Evolutionary conservation across 2,888 invertebrate species (phyloP), one percentile per base, ranked within the genome.

Genomic region (Julus scanicus): DNA sequence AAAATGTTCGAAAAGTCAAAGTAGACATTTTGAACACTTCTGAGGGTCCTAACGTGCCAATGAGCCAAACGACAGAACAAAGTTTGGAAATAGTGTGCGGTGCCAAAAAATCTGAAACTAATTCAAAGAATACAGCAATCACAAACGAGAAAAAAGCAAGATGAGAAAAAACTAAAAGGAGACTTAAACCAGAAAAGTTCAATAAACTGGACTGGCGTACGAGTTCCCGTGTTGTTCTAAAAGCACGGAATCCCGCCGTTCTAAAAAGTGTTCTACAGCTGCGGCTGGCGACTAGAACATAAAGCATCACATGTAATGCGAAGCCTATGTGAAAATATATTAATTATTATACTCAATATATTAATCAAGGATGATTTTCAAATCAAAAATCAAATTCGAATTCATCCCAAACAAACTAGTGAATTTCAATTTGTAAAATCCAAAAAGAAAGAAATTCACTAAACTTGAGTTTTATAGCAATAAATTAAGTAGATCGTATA

Each of bases 121-220:
- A 80, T 80, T 37, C 80, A 80, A 80, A 80, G 80, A 80, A 80
- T 80, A 80, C 80, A 80, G 37, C 29, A 80, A 80, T 80, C 37
- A 80, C 80, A 80, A 80, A 80, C 80, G 80, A 80, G 80, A 80
- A 37, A 13, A 80, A 80, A 80, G 80, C 37, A 80, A 80, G 80
- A 80, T 13, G 48, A 48, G 29, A 13, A 4, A 13, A 80, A 80
- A 37, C 29, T 29, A 80, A 13, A 11, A 29, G 6, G 20, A 80
- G 80, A 80, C 13, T 53, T 53, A 37, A 80, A 80, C 37, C 80
- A 37, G 80, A 13, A 29, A 29, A 29, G 80, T 37, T 80, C 11
- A 37, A 20, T 13, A 13, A 80, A 29, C 80, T 37, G 80, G 37
- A 53, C 53, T 11, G 80, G 80, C 29, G 80, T 29, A 9, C 71